Conservation (phyloP, 2,113 vertebrate genomes). For the Mixornis gularis region DNA sequence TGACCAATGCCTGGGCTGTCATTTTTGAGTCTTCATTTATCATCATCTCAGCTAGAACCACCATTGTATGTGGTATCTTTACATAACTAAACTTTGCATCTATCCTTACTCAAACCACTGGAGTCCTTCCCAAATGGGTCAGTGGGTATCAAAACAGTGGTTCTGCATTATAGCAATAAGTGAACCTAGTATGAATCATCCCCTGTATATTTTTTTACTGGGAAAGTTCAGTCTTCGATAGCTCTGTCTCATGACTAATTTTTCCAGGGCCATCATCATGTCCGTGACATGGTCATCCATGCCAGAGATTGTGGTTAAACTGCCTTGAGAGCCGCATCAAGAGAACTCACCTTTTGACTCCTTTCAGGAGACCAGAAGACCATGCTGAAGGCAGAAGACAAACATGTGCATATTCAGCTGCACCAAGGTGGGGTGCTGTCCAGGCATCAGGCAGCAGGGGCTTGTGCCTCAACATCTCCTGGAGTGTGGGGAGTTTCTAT, state of each 20-base stretch:
- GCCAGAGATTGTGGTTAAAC: not conserved
- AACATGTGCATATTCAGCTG: rapidly evolving
- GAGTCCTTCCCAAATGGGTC: not conserved
- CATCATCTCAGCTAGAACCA: not conserved
- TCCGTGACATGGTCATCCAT: not conserved
- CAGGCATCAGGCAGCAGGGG: not conserved
- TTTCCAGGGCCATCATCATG: not conserved
- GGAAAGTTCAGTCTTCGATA: not conserved
- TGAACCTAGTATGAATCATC: not conserved
- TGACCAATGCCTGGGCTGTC: not conserved
- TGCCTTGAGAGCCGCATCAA: not conserved
- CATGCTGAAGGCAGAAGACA: not conserved
- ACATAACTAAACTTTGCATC: not conserved
- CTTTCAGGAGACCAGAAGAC: not conserved
- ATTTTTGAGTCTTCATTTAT: not conserved
- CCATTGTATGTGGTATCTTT: not conserved
- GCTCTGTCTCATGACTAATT: not conserved
- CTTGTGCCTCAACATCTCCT: not conserved
- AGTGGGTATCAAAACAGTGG: not conserved
- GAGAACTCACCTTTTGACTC: not conserved
- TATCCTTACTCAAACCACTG: not conserved
- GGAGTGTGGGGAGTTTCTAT: rapidly evolving
- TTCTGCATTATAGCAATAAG: not conserved
- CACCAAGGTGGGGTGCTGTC: not conserved
- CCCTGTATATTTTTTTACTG: not conserved